phyloP scores from a whole-genome alignment of 2,888 invertebrate species.

The Nomada goodeniana region DNA sequence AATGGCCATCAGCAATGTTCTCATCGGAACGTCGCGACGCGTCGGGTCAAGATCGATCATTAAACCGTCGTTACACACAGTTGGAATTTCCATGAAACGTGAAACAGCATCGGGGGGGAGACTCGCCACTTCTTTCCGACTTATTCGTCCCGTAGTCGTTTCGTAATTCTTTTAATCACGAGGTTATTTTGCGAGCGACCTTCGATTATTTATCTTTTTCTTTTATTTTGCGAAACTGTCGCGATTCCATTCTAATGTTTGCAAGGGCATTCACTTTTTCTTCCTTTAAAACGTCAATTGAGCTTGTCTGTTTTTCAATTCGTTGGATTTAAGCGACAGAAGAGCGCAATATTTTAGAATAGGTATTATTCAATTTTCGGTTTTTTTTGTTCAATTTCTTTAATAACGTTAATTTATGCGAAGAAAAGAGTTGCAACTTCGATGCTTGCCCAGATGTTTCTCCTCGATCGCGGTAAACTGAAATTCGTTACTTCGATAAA shows the following conservation, averaged over 20 bases:
- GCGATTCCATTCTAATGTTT: background rate
- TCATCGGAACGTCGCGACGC: conserved; percentile 14
- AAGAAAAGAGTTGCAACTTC: background rate
- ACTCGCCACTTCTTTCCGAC: background rate
- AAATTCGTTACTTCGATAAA: background rate
- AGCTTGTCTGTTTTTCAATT: background rate
- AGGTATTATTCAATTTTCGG: background rate
- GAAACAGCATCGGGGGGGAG: background rate
- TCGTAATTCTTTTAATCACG: background rate
- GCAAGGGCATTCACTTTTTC: background rate
- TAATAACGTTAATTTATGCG: background rate
- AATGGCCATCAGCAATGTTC: conserved; percentile 41
- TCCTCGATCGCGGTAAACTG: background rate
- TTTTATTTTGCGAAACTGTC: background rate
- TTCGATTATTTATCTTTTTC: background rate
- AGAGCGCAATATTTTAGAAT: background rate
- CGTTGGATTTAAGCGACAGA: background rate
- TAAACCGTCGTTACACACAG: conserved; percentile 27
- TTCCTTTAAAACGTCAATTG: background rate
- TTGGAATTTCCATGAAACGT: conserved; percentile 38
- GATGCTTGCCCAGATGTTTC: background rate
- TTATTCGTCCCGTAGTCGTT: background rate
- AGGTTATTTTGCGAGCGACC: background rate
- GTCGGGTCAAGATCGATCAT: conserved; percentile 46
- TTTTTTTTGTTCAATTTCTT: background rate